Conservation (phyloP, 2,888 invertebrate species). For the Apodemia zela region DNA sequence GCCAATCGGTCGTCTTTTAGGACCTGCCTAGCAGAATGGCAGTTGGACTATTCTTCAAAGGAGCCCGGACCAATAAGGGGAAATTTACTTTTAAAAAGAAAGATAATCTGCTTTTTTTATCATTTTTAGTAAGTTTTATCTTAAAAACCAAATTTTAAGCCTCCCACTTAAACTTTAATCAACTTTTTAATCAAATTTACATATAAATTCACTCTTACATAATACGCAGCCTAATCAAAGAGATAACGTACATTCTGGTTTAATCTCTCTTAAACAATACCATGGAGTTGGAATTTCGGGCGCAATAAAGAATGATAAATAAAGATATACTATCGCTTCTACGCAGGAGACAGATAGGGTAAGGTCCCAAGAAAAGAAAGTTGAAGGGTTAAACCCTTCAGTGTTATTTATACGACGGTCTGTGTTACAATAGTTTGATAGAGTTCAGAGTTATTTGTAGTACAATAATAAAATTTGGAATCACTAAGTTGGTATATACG, state of each 20-base stretch:
- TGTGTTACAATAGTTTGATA: constrained; percentile 52
- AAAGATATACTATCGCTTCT: constrained; percentile 71
- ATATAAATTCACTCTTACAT: constrained; percentile 13
- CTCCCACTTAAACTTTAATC: constrained; percentile 2
- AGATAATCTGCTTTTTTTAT: neutral
- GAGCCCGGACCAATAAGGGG: no score
- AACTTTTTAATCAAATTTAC: constrained; percentile 8
- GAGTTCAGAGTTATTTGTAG: constrained; percentile 51
- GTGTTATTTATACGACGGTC: constrained; percentile 57
- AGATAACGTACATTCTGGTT: constrained; percentile 31
- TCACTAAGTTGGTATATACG: neutral
- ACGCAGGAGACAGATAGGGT: constrained; percentile 64
- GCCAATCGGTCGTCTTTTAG: no score
- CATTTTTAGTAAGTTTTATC: neutral
- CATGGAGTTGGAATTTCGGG: constrained; percentile 54
- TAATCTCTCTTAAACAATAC: constrained; percentile 54
- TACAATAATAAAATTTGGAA: constrained; percentile 24
- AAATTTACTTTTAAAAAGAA: neutral
- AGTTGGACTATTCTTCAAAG: no score
- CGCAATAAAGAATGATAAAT: constrained; percentile 64
- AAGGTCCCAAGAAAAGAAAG: constrained; percentile 52
- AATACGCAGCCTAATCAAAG: constrained; percentile 22
- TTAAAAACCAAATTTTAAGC: neutral
- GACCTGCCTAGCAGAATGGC: no score
- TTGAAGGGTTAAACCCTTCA: constrained; percentile 70